phyloP scores from a whole-genome alignment of 2,113 vertebrate genomes.

The Ophthalmolycus amberensis region DNA sequence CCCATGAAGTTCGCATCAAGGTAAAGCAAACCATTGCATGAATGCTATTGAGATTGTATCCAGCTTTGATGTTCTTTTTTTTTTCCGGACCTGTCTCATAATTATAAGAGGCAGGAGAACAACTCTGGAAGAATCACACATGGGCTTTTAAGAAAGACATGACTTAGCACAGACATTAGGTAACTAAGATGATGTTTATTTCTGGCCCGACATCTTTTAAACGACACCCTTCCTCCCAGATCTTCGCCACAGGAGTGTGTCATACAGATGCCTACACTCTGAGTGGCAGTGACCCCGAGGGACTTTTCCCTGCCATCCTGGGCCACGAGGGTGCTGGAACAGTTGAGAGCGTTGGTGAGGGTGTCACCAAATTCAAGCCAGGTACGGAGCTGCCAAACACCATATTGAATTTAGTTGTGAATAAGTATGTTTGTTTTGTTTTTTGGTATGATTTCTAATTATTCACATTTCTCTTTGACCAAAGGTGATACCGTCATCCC shows the following conservation, averaged over 20 bases:
- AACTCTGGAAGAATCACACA: background rate
- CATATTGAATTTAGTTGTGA: background rate
- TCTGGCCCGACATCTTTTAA: background rate
- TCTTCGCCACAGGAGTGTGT: constrained; percentile 89
- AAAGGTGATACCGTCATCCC: constrained; percentile 88
- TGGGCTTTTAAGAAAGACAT: no score
- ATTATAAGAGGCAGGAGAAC: background rate
- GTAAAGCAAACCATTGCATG: constrained; percentile 51
- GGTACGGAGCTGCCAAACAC: constrained; percentile 76
- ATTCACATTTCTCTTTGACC: background rate
- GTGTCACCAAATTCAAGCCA: constrained; percentile 92
- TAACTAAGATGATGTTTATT: background rate
- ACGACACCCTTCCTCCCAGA: constrained; percentile 55
- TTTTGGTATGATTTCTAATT: background rate
- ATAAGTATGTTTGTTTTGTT: background rate
- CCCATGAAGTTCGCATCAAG: constrained; percentile 87
- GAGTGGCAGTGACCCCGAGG: constrained; percentile 78
- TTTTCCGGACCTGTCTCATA: no score
- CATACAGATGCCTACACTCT: constrained; percentile 89
- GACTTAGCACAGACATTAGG: background rate
- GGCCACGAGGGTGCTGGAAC: constrained; percentile 90
- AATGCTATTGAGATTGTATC: background rate
- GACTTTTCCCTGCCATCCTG: constrained; percentile 88
- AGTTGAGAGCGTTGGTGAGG: constrained; percentile 92
- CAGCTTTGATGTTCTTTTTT: background rate